Evolutionary conservation across 2,888 invertebrate genomes (phyloP).

Genomic region (Protonemura montana): DNA sequence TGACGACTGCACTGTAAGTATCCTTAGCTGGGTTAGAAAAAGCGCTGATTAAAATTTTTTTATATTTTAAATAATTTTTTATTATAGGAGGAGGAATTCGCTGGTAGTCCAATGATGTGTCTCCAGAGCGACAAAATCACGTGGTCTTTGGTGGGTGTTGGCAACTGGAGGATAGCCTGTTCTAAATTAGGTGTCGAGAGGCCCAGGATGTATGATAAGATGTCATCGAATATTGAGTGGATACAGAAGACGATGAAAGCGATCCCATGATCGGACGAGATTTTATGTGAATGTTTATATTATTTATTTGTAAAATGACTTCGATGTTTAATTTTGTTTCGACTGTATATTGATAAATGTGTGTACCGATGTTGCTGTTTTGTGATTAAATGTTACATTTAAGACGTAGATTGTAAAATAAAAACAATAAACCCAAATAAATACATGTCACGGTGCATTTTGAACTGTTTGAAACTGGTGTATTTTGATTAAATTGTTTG

Average conservation of each 20-base stretch:
- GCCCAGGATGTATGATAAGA: constrained; percentile 83
- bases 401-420: too few species aligned
- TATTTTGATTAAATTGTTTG: too few species aligned
- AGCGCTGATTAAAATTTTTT: neutral
- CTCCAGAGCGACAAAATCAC: constrained; percentile 69
- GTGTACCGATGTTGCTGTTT: neutral
- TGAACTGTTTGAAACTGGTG: too few species aligned
- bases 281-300: neutral
- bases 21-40: too few species aligned
- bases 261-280: constrained; percentile 35
- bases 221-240: constrained; percentile 85
- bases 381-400: neutral
- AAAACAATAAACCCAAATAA: neutral
- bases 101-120: constrained; percentile 87
- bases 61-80: constrained; percentile 37
- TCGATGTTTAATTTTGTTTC: neutral
- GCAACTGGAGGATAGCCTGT: constrained; percentile 87
- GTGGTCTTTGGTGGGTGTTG: constrained; percentile 83
- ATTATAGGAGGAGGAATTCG: constrained; percentile 83
- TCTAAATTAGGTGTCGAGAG: constrained; percentile 78
- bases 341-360: neutral
- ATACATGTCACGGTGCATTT: neutral
- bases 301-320: constrained; percentile 26
- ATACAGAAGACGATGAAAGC: constrained; percentile 76
- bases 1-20: constrained; percentile 83